Percentiles rank a stretch among this genome's conserved stretches.
Evolutionary conservation across 2,113 vertebrate genomes (phyloP).

Genomic region (Macrotus californicus): DNA sequence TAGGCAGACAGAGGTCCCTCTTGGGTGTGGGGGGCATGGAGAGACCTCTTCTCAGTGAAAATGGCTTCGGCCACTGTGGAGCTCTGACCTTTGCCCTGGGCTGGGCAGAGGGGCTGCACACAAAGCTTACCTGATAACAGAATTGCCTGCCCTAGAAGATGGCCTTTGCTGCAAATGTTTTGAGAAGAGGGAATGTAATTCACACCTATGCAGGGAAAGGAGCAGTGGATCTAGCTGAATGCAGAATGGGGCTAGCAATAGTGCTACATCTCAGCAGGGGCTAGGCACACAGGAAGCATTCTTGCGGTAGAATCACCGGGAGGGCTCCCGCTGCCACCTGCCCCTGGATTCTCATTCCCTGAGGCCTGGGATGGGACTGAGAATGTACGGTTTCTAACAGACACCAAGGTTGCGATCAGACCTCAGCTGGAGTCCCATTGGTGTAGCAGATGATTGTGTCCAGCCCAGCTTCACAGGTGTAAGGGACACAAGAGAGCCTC

Average conservation of each 20-base stretch:
- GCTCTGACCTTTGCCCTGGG: constrained; percentile 8
- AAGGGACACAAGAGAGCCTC: background rate
- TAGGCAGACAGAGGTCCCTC: background rate
- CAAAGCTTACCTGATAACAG: background rate
- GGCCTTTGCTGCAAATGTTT: background rate
- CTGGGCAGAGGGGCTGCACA: background rate
- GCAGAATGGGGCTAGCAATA: background rate
- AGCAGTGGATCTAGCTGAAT: background rate
- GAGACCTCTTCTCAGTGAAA: background rate
- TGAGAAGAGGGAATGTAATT: background rate
- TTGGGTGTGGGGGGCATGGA: background rate
- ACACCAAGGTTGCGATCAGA: background rate
- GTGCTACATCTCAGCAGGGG: background rate
- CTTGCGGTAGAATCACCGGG: background rate
- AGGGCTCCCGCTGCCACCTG: background rate
- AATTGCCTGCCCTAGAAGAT: background rate
- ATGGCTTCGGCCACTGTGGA: background rate
- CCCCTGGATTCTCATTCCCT: background rate
- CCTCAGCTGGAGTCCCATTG: background rate
- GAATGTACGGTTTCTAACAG: background rate
- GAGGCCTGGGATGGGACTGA: background rate
- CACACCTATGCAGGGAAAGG: background rate
- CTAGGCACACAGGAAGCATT: background rate
- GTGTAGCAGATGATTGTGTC: background rate
- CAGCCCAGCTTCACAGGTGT: background rate